Conservation (phyloP, 2,797 vertebrate genomes). For the Buphagus erythrorhynchus region DNA sequence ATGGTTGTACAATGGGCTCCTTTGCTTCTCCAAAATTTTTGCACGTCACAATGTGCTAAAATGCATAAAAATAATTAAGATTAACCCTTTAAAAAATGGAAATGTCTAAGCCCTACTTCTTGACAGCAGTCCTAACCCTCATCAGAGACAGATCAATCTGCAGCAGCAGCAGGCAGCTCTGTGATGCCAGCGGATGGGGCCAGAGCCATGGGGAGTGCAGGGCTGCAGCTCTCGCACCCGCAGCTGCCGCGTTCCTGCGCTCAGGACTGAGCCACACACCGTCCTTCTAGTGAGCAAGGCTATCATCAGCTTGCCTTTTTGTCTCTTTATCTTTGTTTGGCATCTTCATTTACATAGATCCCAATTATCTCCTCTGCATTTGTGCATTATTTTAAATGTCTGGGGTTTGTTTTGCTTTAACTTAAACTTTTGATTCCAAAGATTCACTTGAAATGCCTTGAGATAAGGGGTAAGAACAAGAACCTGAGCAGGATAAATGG, state of each 20-base stretch:
- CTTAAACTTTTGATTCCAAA: neutral
- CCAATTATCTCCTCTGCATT: neutral
- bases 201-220: slow-evolving; percentile 21
- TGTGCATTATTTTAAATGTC: neutral
- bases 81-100: neutral
- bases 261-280: neutral
- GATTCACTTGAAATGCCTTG: neutral
- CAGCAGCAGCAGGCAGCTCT: slow-evolving; percentile 30
- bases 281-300: neutral
- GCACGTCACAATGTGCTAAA: neutral
- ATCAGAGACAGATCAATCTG: slow-evolving; percentile 32
- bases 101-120: neutral
- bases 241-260: neutral
- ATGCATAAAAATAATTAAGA: neutral
- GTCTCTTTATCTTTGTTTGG: neutral
- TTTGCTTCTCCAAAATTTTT: neutral
- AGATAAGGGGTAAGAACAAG: neutral
- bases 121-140: neutral
- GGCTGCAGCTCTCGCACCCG: neutral
- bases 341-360: neutral
- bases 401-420: neutral
- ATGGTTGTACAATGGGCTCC: neutral
- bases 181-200: slow-evolving; percentile 23
- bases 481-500: neutral
- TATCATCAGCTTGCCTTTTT: neutral